Evolutionary conservation across 2,113 vertebrate species (phyloP).

Genomic region (Passerina amoena): DNA sequence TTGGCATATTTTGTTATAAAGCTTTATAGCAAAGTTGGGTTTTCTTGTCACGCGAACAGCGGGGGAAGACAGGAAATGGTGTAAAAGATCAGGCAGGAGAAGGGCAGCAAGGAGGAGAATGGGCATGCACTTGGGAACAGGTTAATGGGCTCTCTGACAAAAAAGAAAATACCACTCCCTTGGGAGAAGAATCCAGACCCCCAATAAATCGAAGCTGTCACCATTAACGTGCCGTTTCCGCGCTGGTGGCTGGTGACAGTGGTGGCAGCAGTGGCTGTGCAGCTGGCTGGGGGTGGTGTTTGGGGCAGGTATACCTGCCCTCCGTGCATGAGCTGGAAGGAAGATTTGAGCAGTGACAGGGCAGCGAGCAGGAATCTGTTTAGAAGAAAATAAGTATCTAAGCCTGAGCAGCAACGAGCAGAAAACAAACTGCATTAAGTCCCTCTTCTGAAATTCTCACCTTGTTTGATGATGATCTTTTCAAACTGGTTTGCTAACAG

Average conservation of each 20-base stretch:
- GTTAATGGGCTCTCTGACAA: not conserved
- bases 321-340: not conserved
- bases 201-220: not conserved
- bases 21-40: not conserved
- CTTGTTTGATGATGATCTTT: not conserved
- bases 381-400: not conserved
- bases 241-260: not conserved
- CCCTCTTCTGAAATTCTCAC: not conserved
- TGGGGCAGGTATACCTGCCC: not conserved
- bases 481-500: not conserved
- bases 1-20: not conserved
- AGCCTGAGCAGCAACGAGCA: not conserved
- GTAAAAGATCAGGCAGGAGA: not conserved
- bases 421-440: not conserved
- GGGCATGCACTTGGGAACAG: not conserved
- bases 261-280: not conserved
- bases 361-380: not conserved
- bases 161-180: not conserved
- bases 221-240: not conserved
- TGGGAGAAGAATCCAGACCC: not conserved
- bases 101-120: not conserved
- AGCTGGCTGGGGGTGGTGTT: not conserved
- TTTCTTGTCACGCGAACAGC: not conserved
- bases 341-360: not conserved
- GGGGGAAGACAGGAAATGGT: not conserved